Evolutionary conservation across 1,140 invertebrate genomes (phyloP).

Genomic region (Portunus trituberculatus): DNA sequence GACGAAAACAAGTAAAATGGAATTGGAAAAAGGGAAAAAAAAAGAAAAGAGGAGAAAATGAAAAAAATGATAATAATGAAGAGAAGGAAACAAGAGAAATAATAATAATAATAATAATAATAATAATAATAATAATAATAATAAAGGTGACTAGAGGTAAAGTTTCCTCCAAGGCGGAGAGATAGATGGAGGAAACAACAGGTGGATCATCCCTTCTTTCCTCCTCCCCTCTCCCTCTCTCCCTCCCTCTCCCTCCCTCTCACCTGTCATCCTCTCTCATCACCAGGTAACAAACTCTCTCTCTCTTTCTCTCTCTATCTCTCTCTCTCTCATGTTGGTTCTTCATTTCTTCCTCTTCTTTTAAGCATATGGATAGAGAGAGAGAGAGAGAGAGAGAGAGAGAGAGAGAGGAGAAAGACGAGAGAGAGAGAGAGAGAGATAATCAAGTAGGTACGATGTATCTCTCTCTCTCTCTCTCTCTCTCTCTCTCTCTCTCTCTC

Average conservation of each 20-base stretch:
- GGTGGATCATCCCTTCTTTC: too few relatives aligned
- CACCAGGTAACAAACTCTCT: background rate
- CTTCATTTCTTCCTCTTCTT: background rate
- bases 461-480: constrained; percentile 7
- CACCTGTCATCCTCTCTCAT: background rate
- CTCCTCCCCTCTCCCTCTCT: too few relatives aligned
- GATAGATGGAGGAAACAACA: too few relatives aligned
- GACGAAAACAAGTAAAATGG: background rate
- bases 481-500: constrained; percentile 25
- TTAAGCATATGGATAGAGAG: too few relatives aligned
- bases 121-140: background rate
- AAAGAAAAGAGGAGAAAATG: background rate
- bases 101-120: background rate
- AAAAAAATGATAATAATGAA: background rate
- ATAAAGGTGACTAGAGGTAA: too few relatives aligned
- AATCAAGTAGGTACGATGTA: too few relatives aligned
- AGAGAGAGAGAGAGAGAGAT: too few relatives aligned
- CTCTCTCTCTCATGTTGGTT: background rate
- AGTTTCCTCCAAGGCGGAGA: too few relatives aligned
- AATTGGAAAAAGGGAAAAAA: background rate
- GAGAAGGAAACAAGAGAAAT: background rate
- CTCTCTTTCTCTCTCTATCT: constrained; percentile 15
- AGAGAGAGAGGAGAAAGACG: too few relatives aligned
- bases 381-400: too few relatives aligned
- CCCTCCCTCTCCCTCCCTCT: background rate